phyloP scores from a whole-genome alignment of 2,888 invertebrate species.

The Lasius fuliginosus region DNA sequence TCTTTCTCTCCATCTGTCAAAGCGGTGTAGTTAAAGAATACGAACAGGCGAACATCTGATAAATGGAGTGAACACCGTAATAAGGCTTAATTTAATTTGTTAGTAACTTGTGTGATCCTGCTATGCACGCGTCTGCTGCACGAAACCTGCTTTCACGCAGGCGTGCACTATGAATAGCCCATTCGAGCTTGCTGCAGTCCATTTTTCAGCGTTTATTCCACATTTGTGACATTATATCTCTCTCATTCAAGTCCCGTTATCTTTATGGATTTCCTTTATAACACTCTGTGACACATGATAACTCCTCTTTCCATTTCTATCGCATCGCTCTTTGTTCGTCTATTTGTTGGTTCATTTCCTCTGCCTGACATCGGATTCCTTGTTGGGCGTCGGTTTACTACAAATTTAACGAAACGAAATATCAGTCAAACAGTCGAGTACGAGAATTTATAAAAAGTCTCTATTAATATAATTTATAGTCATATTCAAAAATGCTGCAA shows the following conservation, averaged over 20 bases:
- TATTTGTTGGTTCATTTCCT: conserved; percentile 81
- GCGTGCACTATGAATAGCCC: conserved; percentile 61
- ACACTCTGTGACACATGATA: conserved; percentile 64
- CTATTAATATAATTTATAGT: conserved; percentile 5
- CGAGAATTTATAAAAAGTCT: neutral
- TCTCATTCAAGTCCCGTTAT: conserved; percentile 45
- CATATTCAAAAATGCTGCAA: neutral
- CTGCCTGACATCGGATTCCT: conserved; percentile 85
- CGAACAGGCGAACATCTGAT: conserved; percentile 76
- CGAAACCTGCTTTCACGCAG: conserved; percentile 61
- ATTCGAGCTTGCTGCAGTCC: conserved; percentile 55
- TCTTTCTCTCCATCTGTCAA: conserved; percentile 65
- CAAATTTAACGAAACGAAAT: conserved; percentile 42
- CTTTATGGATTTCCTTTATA: conserved; percentile 63
- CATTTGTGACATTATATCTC: conserved; percentile 35
- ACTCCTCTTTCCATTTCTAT: conserved; percentile 49
- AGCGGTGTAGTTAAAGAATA: conserved; percentile 75
- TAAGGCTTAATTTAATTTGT: conserved; percentile 77
- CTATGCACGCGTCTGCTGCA: conserved; percentile 54
- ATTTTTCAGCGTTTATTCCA: conserved; percentile 54
- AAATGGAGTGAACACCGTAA: conserved; percentile 77
- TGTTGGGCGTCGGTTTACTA: conserved; percentile 85
- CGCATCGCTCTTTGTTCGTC: conserved; percentile 70
- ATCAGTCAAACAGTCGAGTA: neutral
- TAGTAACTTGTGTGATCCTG: conserved; percentile 73